These are phyloP conservation scores for Gambusia affinis DNA, from an alignment of 2,113 vertebrate genomes.

Conservation along the genomic window DNA sequence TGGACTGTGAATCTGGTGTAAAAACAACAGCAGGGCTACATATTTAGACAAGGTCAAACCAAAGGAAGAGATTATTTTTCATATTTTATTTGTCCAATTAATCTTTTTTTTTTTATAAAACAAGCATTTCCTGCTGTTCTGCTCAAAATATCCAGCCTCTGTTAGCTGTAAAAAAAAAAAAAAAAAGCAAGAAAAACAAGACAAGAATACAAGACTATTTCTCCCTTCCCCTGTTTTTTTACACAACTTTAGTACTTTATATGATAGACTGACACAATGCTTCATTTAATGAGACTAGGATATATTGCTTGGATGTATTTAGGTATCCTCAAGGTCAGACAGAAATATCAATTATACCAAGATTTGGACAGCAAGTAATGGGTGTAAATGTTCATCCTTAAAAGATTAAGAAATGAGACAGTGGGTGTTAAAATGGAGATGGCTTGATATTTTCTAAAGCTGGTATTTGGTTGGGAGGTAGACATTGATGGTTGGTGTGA, in stretches of 20 bases:
- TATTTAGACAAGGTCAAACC: slow-evolving; percentile 54
- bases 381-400: background rate
- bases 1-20: slow-evolving; percentile 55
- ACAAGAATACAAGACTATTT: slow-evolving; percentile 29
- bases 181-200: slow-evolving; percentile 5
- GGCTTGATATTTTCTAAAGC: no score
- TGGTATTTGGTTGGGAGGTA: no score
- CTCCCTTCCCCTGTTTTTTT: slow-evolving; percentile 18
- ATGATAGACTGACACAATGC: background rate
- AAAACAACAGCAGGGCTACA: slow-evolving; percentile 30
- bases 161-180: slow-evolving; percentile 27
- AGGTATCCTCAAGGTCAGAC: background rate
- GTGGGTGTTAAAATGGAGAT: no score
- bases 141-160: slow-evolving; percentile 36
- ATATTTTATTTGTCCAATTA: slow-evolving; percentile 54
- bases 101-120: slow-evolving; percentile 39
- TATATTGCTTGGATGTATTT: background rate
- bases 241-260: background rate
- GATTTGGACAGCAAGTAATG: background rate
- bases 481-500: no score
- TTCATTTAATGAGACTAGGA: background rate
- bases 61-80: slow-evolving; percentile 47
- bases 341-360: background rate
- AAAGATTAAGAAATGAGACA: no score
- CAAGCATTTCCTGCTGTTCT: slow-evolving; percentile 42